Evolutionary conservation across 2,888 invertebrate species (phyloP).

Genomic region (Xestia sexstrigata): DNA sequence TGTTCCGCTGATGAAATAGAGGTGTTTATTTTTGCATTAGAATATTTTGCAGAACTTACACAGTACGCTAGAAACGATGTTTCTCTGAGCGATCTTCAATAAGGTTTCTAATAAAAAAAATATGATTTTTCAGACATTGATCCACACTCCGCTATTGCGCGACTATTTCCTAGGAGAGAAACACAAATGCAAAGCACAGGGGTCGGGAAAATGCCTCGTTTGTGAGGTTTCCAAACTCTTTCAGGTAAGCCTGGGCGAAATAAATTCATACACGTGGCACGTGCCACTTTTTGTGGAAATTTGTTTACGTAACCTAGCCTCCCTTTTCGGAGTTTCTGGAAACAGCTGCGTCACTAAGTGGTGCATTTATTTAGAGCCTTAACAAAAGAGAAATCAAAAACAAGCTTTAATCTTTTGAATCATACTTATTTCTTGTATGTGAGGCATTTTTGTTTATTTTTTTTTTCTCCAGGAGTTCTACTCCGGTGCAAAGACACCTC

Average conservation of each 20-base stretch:
- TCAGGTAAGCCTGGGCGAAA: conserved; percentile 92
- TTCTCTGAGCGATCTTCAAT: not conserved
- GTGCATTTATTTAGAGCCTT: conserved; percentile 53
- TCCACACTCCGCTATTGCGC: conserved; percentile 98
- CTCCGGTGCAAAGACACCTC: conserved; percentile 96
- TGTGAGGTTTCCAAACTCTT: conserved; percentile 99
- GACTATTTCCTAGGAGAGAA: conserved; percentile 98
- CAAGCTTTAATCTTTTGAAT: conserved; percentile 9
- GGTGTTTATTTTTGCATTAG: not conserved
- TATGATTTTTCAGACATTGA: conserved; percentile 92
- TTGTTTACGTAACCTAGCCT: conserved; percentile 42
- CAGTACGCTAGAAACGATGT: not conserved
- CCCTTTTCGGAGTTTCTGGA: conserved; percentile 50
- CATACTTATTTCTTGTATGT: not conserved
- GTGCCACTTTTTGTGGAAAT: conserved; percentile 28
- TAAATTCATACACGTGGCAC: conserved; percentile 8
- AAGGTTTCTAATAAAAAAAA: not conserved
- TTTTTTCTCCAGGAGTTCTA: conserved; percentile 94
- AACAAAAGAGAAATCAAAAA: conserved; percentile 45
- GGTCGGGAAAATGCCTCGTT: conserved; percentile 96
- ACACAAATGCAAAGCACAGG: conserved; percentile 95
- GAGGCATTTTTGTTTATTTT: conserved; percentile 36
- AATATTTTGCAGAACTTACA: not conserved
- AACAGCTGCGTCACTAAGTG: conserved; percentile 34
- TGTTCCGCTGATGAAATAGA: not conserved